phyloP scores from a whole-genome alignment of 2,888 invertebrate species.

The Rhagophthalmus giganteus region DNA sequence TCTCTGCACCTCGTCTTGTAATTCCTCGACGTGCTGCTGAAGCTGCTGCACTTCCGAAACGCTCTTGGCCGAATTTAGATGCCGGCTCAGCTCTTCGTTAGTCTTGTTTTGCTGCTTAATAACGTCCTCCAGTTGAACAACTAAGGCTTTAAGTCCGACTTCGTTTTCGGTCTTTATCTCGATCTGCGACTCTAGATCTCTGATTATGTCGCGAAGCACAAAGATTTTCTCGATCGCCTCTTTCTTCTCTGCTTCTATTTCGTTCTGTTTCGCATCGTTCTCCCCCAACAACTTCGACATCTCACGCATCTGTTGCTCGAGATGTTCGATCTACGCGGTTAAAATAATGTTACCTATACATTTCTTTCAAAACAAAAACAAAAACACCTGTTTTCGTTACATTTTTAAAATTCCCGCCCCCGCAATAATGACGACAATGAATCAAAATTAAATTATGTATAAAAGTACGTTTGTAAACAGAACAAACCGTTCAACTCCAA shows the following conservation, averaged over 20 bases:
- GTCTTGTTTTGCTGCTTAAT: constrained; percentile 48
- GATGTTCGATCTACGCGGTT: constrained; percentile 70
- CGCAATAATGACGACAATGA: too few relatives aligned
- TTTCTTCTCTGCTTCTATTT: constrained; percentile 72
- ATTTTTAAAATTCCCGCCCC: too few relatives aligned
- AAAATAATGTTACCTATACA: background rate
- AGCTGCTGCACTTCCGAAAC: constrained; percentile 51
- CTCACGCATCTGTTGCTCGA: constrained; percentile 76
- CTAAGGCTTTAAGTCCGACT: constrained; percentile 62
- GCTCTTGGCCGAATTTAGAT: constrained; percentile 59
- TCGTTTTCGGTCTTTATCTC: constrained; percentile 69
- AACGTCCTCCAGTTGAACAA: constrained; percentile 54
- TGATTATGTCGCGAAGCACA: constrained; percentile 75
- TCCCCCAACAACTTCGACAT: constrained; percentile 65
- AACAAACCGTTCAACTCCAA: too few relatives aligned
- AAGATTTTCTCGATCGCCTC: constrained; percentile 76
- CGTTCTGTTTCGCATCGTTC: constrained; percentile 64
- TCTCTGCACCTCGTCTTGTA: constrained; percentile 54
- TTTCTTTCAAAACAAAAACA: too few relatives aligned
- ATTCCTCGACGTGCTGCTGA: constrained; percentile 55
- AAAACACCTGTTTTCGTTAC: too few relatives aligned
- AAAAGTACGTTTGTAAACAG: too few relatives aligned
- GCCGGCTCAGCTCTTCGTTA: constrained; percentile 60
- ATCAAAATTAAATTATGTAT: too few relatives aligned
- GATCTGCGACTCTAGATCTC: constrained; percentile 74